Evolutionary conservation across 2,888 invertebrate genomes (phyloP), one percentile per base, ranked within the genome.

Genomic region (Agrochola circellaris): DNA sequence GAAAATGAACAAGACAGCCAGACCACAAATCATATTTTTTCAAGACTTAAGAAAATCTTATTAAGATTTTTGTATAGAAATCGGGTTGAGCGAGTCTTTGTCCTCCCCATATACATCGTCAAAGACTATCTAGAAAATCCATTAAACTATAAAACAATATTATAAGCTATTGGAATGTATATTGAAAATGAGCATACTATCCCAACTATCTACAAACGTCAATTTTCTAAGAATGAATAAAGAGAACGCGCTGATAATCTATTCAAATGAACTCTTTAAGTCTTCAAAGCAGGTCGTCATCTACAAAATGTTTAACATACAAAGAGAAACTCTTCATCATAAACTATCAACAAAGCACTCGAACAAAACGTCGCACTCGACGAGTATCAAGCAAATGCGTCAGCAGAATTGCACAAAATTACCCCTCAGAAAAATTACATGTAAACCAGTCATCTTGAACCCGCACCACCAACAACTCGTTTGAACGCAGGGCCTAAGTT

Each of bases 301-400:
- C 64, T 65, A 79, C 76, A 74, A 68, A 88, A 85, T 71, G 89
- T 90, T 91, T 88, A 90, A 89, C 58, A 72, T 72, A 79, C 82
- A 84, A 92, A 90, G 87, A 74, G 64, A 75, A 76, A 61, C 93
- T 93, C 95, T 95, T 93, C 93, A 94, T 95, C 94, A 94, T 92
- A 91, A 94, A 94, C 95, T 94, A 94, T 94, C 93, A 95, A 95
- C 94, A 95, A 93, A 93, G 91, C 84, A 89, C 92, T 93, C 91
- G 88, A 90, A 91, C 92, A 91, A 92, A 93, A 92, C 92, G 91
- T 79, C 58, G 58, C 89, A 92, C 93, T 94, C 91, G 88, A 93
- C 90, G 87, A 91, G 93, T 91, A 95, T 95, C 95, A 94, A 92
- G 88, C 92, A 94, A 94, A 96, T 96, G 96, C 95, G 96, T 96